Conservation (phyloP, 2,888 invertebrate genomes). For the Apamea crenata region DNA sequence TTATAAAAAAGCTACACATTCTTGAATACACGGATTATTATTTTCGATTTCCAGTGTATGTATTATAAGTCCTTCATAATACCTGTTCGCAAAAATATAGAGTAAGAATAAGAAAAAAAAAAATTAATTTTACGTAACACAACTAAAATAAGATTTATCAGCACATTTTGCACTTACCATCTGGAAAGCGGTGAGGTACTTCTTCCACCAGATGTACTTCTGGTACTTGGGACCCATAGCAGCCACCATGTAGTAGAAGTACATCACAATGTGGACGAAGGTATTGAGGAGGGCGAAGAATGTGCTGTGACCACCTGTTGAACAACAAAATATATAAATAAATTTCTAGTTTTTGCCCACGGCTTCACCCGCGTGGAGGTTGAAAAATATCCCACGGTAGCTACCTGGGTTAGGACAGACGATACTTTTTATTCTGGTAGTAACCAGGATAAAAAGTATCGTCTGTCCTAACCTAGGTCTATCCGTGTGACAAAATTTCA, state of each 20-base stretch:
- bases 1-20: not conserved
- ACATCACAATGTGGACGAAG: slow-evolving; percentile 99
- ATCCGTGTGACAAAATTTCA: not conserved
- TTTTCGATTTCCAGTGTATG: too few relatives aligned
- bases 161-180: slow-evolving; percentile 92
- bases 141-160: not conserved
- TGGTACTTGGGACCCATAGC: slow-evolving; percentile 98
- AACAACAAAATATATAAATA: not conserved
- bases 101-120: not conserved
- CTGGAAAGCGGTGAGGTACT: slow-evolving; percentile 98
- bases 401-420: too few relatives aligned
- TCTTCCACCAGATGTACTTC: slow-evolving; percentile 99
- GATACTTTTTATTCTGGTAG: too few relatives aligned
- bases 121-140: not conserved
- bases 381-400: not conserved
- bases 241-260: slow-evolving; percentile 98
- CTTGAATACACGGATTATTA: not conserved
- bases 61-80: not conserved
- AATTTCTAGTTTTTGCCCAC: not conserved
- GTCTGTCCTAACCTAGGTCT: not conserved
- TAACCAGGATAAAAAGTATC: not conserved
- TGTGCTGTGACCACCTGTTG: slow-evolving; percentile 98
- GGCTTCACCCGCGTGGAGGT: too few relatives aligned
- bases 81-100: not conserved
- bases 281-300: slow-evolving; percentile 98